Base-by-base conservation (phyloP, 2,113 vertebrate species). In the Ancistrus triradiatus region DNA sequence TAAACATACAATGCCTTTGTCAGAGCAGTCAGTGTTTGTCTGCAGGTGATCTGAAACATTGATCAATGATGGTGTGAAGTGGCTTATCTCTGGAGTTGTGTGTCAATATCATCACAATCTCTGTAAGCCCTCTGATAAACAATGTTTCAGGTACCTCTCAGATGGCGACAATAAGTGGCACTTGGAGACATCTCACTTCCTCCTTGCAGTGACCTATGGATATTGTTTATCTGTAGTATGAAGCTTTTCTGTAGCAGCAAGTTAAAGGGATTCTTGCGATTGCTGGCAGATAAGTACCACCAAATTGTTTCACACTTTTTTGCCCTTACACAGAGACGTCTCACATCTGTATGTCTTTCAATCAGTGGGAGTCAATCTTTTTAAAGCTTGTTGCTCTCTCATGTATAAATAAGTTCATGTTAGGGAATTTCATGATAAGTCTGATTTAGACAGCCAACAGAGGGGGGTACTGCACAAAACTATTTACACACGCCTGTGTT, bases 401-500 rank as follows among this genome's bases (percentile, higher is more conserved):
- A 61, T 56, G 66, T 66, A 69, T 69, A 66, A 50, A 69, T 42
- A 74, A 56, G 69, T 65, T 60, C 55, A 73, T 46, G 24, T 69
- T 46, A 46, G 61, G 61, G 67, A 73, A 59, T 73, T 75, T 62
- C 50, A 64, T 67, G 59, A 71, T 64, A 37, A 63, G 53, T 72
- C 71, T 72, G 70, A 78, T 75, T 63, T 78, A 59, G 67, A 78
- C 74, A 72, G 69, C 72, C 70, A 70, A 79, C 66, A 52, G 68
- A 65, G 59, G 68, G n/a, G 74, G 74, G 63, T 64, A 65, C 63
- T 58, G 69, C 59, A 62, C 28, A 82, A 65, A 79, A 78, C 68
- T 70, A 70, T 81, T 80, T 80, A 63, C 71, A 65, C 69, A 77
- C 74, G 69, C 58, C 69, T 66, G 59, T 76, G 69, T 83, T 81